Conservation (phyloP, 2,888 invertebrate genomes). For the Pristionchus arcanus region DNA sequence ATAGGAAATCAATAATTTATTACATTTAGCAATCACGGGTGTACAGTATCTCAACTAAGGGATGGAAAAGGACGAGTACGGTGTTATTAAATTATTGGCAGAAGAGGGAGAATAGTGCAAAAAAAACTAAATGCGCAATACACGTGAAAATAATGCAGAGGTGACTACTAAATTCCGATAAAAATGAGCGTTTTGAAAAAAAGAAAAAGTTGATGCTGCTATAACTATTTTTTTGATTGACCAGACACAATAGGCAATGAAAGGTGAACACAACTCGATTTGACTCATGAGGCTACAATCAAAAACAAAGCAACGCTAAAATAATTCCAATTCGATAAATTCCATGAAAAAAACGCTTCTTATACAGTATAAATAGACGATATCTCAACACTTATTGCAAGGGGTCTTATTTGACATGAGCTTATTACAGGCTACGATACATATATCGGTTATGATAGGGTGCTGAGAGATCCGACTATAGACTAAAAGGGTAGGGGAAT, state of each 20-base stretch:
- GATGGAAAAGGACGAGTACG: not conserved
- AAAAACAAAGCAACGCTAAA: not conserved
- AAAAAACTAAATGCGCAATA: conserved; percentile 1
- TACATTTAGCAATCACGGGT: conserved; percentile 21
- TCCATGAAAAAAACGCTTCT: not conserved
- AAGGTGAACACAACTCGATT: not conserved
- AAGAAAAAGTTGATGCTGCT: not conserved
- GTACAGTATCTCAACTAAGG: conserved; percentile 31
- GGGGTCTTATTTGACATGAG: conserved; percentile 29
- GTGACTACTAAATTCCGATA: conserved; percentile 1
- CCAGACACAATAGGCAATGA: not conserved
- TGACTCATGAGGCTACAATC: not conserved
- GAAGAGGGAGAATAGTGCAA: not conserved
- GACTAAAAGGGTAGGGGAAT: not conserved
- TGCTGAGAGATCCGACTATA: not conserved
- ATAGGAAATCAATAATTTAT: not conserved
- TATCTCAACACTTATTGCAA: conserved; percentile 45
- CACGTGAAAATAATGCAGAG: conserved; percentile 11
- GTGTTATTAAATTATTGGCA: conserved; percentile 25
- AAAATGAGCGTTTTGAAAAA: not conserved
- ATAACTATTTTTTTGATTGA: not conserved
- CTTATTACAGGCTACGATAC: not conserved
- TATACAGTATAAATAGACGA: not conserved
- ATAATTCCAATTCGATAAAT: not conserved
- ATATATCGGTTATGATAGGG: not conserved